Conservation (phyloP, 2,888 invertebrate species). For the Geotrupes spiniger region DNA sequence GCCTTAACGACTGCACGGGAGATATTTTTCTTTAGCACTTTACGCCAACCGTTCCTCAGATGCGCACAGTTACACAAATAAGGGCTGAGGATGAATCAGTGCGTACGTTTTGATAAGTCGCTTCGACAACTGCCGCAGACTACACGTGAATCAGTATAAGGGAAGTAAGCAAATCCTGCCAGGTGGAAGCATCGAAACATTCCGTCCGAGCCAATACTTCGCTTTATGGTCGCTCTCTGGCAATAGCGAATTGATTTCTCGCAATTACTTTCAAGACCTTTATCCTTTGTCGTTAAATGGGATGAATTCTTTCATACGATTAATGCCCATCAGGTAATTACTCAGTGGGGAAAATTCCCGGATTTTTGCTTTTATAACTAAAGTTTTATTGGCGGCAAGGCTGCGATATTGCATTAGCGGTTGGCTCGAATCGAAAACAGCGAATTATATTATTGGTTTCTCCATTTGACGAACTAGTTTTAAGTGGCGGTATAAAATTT, state of each 20-base stretch:
- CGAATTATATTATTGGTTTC: not conserved
- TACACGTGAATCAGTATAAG: not conserved
- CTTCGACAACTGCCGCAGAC: not conserved
- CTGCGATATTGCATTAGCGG: not conserved
- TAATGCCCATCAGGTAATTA: no score
- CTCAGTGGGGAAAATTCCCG: no score
- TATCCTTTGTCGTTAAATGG: not conserved
- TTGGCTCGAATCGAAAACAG: not conserved
- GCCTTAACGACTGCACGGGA: not conserved
- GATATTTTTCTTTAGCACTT: slow-evolving; percentile 5
- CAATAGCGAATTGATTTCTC: not conserved
- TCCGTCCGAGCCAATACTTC: not conserved
- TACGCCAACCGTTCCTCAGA: not conserved
- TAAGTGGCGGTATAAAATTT: not conserved
- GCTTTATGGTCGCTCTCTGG: not conserved
- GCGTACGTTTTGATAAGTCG: not conserved
- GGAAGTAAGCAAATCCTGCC: slow-evolving; percentile 1
- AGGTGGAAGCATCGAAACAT: not conserved
- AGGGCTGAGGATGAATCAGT: not conserved
- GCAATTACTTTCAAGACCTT: slow-evolving; percentile 1
- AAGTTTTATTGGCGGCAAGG: no score
- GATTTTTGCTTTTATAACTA: no score
- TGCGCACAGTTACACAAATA: slow-evolving; percentile 2
- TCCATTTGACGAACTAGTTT: not conserved
- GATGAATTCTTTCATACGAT: no score